These are phyloP conservation scores for Drosophila athabasca DNA, from an alignment of 1,140 invertebrate genomes.

Conservation along the genomic window DNA sequence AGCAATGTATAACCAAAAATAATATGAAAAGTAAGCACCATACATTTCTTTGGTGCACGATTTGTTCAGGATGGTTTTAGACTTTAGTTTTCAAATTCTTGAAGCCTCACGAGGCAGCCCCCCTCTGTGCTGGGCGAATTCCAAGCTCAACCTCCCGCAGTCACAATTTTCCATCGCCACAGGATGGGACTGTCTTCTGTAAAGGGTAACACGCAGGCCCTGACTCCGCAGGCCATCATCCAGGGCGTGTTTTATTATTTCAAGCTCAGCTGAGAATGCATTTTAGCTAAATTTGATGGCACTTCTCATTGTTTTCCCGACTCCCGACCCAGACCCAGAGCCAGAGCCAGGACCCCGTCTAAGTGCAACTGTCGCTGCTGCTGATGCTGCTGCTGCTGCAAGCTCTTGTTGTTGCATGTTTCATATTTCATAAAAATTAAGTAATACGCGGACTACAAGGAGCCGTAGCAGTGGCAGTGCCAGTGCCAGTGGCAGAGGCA, in stretches of 20 bases:
- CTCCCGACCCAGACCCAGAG: too few species aligned
- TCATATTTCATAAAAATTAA: constrained; percentile 81
- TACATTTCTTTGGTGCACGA: too few species aligned
- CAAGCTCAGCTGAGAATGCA: constrained; percentile 42
- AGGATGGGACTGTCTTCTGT: not conserved
- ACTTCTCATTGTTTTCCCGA: constrained; percentile 44
- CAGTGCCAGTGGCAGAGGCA: not conserved
- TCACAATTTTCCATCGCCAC: too few species aligned
- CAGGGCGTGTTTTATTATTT: constrained; percentile 24
- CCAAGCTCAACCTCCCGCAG: too few species aligned
- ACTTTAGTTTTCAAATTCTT: too few species aligned
- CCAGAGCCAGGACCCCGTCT: not conserved
- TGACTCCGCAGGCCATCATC: not conserved
- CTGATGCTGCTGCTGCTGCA: constrained; percentile 12
- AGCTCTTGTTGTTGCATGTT: constrained; percentile 36
- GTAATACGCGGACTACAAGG: constrained; percentile 50
- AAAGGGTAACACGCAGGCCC: constrained; percentile 5
- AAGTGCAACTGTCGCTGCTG: constrained; percentile 42
- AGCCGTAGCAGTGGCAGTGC: too few species aligned
- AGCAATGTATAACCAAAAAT: too few species aligned
- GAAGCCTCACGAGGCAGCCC: too few species aligned
- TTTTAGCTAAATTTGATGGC: constrained; percentile 55
- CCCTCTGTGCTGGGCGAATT: too few species aligned
- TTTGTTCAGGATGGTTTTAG: too few species aligned
- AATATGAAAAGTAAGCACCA: too few species aligned